A percentile compares a stretch with the other conserved stretches of the same genome.
phyloP scores from a whole-genome alignment of 2,113 vertebrate genomes.

The Lepisosteus osseus region DNA sequence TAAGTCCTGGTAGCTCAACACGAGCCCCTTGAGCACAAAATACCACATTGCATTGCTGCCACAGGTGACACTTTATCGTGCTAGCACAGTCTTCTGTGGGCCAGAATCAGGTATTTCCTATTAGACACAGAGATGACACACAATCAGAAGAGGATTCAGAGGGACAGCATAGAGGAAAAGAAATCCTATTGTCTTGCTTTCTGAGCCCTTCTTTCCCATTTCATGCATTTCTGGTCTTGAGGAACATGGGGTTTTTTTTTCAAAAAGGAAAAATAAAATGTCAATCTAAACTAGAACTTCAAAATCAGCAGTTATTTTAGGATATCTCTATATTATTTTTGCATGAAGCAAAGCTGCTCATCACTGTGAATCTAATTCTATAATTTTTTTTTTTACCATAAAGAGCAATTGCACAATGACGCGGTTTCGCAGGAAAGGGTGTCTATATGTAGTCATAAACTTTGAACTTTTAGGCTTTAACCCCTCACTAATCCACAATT shows the following conservation, averaged over 20 bases:
- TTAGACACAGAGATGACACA: slow-evolving; percentile 70
- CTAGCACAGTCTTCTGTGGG: slow-evolving; percentile 50
- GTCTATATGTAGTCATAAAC: slow-evolving; percentile 23
- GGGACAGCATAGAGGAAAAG: slow-evolving; percentile 28
- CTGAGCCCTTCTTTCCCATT: slow-evolving; percentile 36
- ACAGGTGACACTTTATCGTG: slow-evolving; percentile 65
- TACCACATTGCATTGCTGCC: slow-evolving; percentile 69
- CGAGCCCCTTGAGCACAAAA: slow-evolving; percentile 61
- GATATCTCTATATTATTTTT: slow-evolving; percentile 76
- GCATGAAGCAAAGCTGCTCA: slow-evolving; percentile 76
- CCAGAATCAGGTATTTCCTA: slow-evolving; percentile 65
- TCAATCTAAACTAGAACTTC: slow-evolving; percentile 49
- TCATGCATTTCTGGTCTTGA: slow-evolving; percentile 53
- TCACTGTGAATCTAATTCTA: slow-evolving; percentile 88
- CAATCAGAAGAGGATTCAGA: slow-evolving; percentile 25
- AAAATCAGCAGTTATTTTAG: slow-evolving; percentile 67
- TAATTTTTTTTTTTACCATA: slow-evolving; percentile 73
- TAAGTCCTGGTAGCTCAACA: slow-evolving; percentile 64
- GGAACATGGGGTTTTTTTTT: slow-evolving; percentile 56
- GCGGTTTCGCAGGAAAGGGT: slow-evolving; percentile 17
- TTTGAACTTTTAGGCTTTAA: slow-evolving; percentile 22
- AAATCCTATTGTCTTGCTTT: slow-evolving; percentile 58
- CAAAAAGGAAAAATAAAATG: slow-evolving; percentile 38
- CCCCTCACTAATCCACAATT: slow-evolving; percentile 59
- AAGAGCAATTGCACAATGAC: slow-evolving; percentile 6